These are phyloP conservation scores for Eristalis intricaria DNA, from an alignment of 2,888 invertebrate genomes.

Conservation along the genomic window DNA sequence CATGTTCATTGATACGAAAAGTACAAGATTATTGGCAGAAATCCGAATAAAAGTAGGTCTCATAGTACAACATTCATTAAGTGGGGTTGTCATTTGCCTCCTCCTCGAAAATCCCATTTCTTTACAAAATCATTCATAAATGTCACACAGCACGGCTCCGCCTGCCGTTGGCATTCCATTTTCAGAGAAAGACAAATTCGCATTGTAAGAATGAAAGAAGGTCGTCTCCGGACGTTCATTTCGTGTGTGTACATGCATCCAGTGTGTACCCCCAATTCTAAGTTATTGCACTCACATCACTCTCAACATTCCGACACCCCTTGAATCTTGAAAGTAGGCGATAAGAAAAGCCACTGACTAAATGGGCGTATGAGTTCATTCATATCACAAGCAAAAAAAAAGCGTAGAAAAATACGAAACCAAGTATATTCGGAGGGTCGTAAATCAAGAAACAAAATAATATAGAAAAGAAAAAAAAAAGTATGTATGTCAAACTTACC, in stretches of 20 bases:
- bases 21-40: background rate
- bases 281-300: conserved; percentile 50
- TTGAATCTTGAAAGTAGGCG: conserved; percentile 20
- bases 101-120: background rate
- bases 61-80: background rate
- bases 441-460: conserved; percentile 1
- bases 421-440: background rate
- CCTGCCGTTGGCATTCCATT: background rate
- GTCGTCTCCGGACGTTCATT: conserved; percentile 18
- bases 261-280: conserved; percentile 52
- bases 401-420: background rate
- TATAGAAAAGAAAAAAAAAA: conserved; percentile 7
- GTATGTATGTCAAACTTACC: conserved; percentile 84
- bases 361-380: conserved; percentile 60
- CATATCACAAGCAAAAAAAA: conserved; percentile 8
- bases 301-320: conserved; percentile 26
- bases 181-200: background rate
- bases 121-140: background rate
- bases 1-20: background rate
- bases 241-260: conserved; percentile 25
- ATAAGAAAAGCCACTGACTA: conserved; percentile 44
- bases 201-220: background rate
- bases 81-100: background rate
- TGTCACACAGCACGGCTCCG: background rate
- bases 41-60: background rate